Conservation (phyloP, 2,888 invertebrate species). For the Muscina levida region DNA sequence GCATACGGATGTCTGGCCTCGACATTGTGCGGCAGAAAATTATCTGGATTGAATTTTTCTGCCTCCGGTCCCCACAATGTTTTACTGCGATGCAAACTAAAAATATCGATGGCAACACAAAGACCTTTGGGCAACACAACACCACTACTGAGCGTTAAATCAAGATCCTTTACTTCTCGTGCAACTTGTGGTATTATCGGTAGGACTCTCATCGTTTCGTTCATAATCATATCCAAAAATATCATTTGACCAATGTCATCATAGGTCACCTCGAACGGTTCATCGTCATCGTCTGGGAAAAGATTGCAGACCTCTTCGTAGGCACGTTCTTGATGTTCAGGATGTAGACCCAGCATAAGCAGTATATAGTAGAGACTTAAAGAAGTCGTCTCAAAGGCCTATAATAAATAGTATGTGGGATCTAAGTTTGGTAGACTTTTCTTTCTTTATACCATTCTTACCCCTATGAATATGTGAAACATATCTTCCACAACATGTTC, state of each 20-base stretch:
- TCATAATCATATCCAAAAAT: slow-evolving; percentile 74
- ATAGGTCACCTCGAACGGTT: slow-evolving; percentile 70
- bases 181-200: slow-evolving; percentile 73
- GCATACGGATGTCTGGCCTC: slow-evolving; percentile 74
- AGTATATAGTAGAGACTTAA: slow-evolving; percentile 70
- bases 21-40: slow-evolving; percentile 74
- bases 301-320: slow-evolving; percentile 71
- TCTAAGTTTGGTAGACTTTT: background rate
- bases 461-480: slow-evolving; percentile 1
- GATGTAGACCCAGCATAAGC: slow-evolving; percentile 72
- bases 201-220: slow-evolving; percentile 75
- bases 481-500: background rate
- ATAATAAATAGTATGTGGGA: background rate
- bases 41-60: slow-evolving; percentile 75
- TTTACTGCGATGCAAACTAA: slow-evolving; percentile 74
- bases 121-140: slow-evolving; percentile 72
- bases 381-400: slow-evolving; percentile 76
- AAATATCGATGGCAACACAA: slow-evolving; percentile 73
- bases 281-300: slow-evolving; percentile 64
- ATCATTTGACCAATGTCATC: slow-evolving; percentile 71
- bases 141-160: slow-evolving; percentile 70
- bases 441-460: slow-evolving; percentile 31
- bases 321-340: slow-evolving; percentile 71
- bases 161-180: slow-evolving; percentile 67
- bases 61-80: slow-evolving; percentile 76